These are phyloP conservation scores for Leptopterna dolabrata DNA, from an alignment of 2,888 invertebrate genomes.

Conservation along the genomic window DNA sequence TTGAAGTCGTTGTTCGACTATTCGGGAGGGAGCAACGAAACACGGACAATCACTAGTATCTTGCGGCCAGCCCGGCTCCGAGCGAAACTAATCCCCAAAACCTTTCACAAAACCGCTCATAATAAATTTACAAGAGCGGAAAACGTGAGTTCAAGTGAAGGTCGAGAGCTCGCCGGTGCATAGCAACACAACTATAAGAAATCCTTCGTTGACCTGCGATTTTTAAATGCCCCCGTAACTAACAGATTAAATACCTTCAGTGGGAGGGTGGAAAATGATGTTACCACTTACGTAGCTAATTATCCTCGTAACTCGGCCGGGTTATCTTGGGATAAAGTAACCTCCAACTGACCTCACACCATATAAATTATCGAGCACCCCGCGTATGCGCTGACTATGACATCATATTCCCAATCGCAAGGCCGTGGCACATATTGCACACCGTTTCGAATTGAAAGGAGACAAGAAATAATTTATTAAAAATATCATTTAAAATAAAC, in stretches of 20 bases:
- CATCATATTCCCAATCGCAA: background rate
- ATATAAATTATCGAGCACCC: background rate
- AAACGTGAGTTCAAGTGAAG: constrained; percentile 11
- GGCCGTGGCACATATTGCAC: background rate
- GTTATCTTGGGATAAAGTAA: background rate
- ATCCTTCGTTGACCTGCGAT: background rate
- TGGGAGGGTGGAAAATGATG: background rate
- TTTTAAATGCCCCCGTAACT: background rate
- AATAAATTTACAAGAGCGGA: constrained; percentile 7
- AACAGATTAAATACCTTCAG: background rate
- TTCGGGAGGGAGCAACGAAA: background rate
- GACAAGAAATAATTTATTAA: background rate
- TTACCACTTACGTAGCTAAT: background rate
- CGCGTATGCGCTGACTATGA: background rate
- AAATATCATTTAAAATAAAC: too few species aligned
- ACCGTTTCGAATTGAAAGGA: background rate
- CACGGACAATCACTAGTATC: background rate
- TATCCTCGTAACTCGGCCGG: background rate
- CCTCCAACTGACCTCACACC: background rate
- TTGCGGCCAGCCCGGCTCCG: background rate
- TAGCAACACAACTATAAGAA: background rate
- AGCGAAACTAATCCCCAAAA: background rate
- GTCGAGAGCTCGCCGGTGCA: background rate
- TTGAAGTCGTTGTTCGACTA: too few species aligned
- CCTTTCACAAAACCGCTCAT: background rate